Conservation (phyloP, 1,140 invertebrate genomes). For the Danaus plexippus region DNA sequence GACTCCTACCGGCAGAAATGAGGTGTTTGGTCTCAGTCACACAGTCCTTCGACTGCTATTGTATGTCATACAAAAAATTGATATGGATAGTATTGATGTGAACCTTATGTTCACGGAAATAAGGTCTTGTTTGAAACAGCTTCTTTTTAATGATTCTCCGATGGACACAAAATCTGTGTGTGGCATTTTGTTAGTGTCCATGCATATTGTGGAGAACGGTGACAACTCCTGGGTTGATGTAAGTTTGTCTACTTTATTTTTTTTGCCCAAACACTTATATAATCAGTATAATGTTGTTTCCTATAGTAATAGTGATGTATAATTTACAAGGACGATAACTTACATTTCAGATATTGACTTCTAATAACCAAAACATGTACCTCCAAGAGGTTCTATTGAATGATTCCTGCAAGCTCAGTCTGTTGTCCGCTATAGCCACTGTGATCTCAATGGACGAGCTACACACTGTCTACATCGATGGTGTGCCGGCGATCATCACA, state of each 20-base stretch:
- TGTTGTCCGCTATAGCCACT: constrained; percentile 42
- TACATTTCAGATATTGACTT: constrained; percentile 30
- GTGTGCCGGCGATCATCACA: constrained; percentile 22
- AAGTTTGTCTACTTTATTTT: constrained; percentile 30
- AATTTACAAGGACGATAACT: no score
- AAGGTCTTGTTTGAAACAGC: constrained; percentile 28
- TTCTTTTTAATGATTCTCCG: constrained; percentile 47
- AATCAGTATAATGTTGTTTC: no score
- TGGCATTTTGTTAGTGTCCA: constrained; percentile 42
- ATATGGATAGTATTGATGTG: constrained; percentile 15
- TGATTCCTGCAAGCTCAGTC: constrained; percentile 31
- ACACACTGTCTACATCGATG: constrained; percentile 2
- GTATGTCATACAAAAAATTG: constrained; percentile 43
- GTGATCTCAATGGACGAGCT: constrained; percentile 30
- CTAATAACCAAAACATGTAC: constrained; percentile 1
- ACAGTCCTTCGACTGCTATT: constrained; percentile 36
- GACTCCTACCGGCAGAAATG: constrained; percentile 53
- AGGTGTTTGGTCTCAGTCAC: constrained; percentile 44
- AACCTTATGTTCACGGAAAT: constrained; percentile 23
- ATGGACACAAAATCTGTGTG: constrained; percentile 61
- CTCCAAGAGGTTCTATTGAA: constrained; percentile 25
- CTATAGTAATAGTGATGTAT: no score
- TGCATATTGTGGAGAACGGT: constrained; percentile 35
- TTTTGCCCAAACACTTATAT: no score
- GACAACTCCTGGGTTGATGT: constrained; percentile 44